These are phyloP conservation scores for Fukomys damarensis DNA, from an alignment of 2,113 vertebrate species.

Conservation along the genomic window DNA sequence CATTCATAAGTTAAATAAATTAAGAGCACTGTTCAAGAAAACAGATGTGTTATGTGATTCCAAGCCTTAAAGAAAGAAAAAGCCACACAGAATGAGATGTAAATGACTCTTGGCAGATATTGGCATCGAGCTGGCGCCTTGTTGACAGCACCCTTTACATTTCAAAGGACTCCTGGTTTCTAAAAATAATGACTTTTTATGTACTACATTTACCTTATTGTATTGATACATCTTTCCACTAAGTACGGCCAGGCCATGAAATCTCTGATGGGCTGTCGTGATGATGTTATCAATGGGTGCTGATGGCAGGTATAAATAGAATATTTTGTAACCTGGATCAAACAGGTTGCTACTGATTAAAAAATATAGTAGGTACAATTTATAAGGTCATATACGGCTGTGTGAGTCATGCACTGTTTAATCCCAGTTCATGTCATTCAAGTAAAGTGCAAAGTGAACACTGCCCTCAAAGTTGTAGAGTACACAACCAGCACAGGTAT, in stretches of 20 bases:
- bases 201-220: slow-evolving; percentile 18
- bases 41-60: slow-evolving; percentile 16
- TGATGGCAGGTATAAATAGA: background rate
- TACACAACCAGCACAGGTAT: background rate
- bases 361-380: background rate
- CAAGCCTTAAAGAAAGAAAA: slow-evolving; percentile 47
- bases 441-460: background rate
- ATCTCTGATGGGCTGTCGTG: slow-evolving; percentile 1
- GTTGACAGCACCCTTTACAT: background rate
- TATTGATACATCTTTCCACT: slow-evolving; percentile 3
- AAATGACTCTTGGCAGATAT: slow-evolving; percentile 45
- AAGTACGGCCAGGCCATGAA: background rate
- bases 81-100: background rate
- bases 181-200: slow-evolving; percentile 45
- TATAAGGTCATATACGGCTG: background rate
- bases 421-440: background rate
- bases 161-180: slow-evolving; percentile 39
- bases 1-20: slow-evolving; percentile 61
- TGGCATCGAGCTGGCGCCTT: background rate
- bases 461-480: background rate
- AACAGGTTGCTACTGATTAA: background rate
- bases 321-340: slow-evolving; percentile 23
- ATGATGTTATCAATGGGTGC: background rate
- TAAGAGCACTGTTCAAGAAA: slow-evolving; percentile 65
- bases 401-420: background rate